phyloP scores from a whole-genome alignment of 2,113 vertebrate genomes.

The Perca fluviatilis region DNA sequence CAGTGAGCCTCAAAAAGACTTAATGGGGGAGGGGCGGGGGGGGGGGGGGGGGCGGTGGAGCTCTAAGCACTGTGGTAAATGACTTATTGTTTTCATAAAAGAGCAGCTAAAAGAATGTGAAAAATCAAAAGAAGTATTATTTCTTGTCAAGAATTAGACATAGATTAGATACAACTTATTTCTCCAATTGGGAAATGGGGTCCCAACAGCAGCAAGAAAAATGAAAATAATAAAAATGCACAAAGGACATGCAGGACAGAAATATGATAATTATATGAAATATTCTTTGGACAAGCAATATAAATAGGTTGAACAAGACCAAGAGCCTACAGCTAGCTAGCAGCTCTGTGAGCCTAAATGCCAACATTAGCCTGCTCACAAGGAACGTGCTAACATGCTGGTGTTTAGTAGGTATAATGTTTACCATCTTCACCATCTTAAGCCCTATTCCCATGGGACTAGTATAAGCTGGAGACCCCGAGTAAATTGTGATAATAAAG shows the following conservation, averaged over 20 bases:
- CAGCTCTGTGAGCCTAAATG: not conserved
- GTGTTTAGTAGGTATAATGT: not conserved
- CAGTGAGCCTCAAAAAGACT: not conserved
- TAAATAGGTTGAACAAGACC: not conserved
- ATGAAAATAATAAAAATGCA: not conserved
- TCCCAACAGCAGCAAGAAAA: constrained; percentile 2
- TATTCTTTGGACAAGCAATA: not conserved
- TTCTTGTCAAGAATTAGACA: constrained; percentile 6
- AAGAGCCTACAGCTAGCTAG: not conserved
- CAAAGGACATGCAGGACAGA: not conserved
- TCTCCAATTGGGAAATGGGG: not conserved
- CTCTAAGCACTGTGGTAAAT: not conserved
- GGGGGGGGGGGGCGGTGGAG: not conserved
- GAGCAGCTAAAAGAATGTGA: not conserved
- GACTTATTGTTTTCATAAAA: constrained; percentile 27
- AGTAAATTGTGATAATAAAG: too few species aligned
- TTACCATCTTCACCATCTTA: not conserved
- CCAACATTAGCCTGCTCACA: not conserved
- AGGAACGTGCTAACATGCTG: not conserved
- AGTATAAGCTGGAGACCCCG: too few species aligned
- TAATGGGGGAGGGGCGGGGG: not conserved
- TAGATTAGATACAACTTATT: constrained; percentile 1
- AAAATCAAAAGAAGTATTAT: too few species aligned
- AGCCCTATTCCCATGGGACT: too few species aligned
- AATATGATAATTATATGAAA: not conserved